phyloP scores from a whole-genome alignment of 1,140 invertebrate genomes.

The Heliconius melpomene region DNA sequence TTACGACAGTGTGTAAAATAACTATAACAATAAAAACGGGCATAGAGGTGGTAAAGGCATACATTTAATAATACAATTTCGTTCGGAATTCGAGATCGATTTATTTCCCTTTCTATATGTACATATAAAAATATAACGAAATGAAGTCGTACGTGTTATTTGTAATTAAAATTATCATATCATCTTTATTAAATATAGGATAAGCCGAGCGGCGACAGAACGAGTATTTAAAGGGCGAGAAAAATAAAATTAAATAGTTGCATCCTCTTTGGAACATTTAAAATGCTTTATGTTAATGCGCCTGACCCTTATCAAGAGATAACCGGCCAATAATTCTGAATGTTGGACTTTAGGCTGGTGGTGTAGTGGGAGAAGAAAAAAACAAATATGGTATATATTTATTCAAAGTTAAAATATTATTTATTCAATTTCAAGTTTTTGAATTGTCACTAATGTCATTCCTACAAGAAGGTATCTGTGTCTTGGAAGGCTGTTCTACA shows the following conservation, averaged over 20 bases:
- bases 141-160: slow-evolving; percentile 21
- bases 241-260: slow-evolving; percentile 41
- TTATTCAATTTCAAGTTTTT: no score
- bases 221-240: slow-evolving; percentile 35
- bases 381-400: no score
- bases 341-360: slow-evolving; percentile 33
- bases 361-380: slow-evolving; percentile 15
- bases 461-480: no score
- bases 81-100: not conserved
- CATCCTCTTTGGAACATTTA: slow-evolving; percentile 43
- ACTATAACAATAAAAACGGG: not conserved
- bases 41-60: not conserved
- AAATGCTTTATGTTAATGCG: slow-evolving; percentile 50
- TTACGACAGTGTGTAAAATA: not conserved
- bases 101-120: not conserved
- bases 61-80: not conserved
- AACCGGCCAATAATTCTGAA: slow-evolving; percentile 39
- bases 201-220: slow-evolving; percentile 36
- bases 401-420: no score
- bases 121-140: slow-evolving; percentile 5
- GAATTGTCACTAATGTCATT: no score
- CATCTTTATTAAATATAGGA: slow-evolving; percentile 36
- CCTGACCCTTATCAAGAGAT: slow-evolving; percentile 45
- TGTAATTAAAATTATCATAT: slow-evolving; percentile 34
- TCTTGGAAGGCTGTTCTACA: no score